phyloP scores from a whole-genome alignment of 2,113 vertebrate species.

The Microcebus lehilahytsara region DNA sequence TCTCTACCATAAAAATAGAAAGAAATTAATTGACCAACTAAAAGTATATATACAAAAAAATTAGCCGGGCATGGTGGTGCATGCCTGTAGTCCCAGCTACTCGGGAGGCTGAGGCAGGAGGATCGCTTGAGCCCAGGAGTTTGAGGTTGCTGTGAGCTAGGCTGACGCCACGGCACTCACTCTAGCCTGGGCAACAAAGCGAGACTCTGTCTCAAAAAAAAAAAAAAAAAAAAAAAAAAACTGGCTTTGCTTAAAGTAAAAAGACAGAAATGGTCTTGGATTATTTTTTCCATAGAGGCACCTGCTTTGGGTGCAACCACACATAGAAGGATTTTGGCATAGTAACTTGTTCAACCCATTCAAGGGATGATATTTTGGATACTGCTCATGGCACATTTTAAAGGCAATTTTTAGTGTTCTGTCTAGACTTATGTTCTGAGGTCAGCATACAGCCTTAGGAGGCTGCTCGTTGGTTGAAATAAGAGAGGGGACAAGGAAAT shows the following conservation, averaged over 20 bases:
- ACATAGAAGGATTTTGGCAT: constrained; percentile 57
- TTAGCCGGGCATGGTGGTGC: no score
- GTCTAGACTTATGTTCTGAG: constrained; percentile 72
- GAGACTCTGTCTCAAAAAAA: no score
- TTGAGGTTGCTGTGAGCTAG: no score
- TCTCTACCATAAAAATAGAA: no score
- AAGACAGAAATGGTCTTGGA: constrained; percentile 54
- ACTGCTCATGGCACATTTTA: constrained; percentile 61
- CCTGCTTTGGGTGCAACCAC: constrained; percentile 68
- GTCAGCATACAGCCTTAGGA: constrained; percentile 38
- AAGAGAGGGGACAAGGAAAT: constrained; percentile 51
- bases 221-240: no score
- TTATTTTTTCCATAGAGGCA: constrained; percentile 70
- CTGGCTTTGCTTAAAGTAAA: constrained; percentile 60
- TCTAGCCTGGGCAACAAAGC: no score
- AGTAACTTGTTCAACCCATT: constrained; percentile 43
- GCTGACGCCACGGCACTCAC: no score
- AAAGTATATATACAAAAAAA: no score
- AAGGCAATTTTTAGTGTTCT: constrained; percentile 68
- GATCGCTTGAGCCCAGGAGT: no score
- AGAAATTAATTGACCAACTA: no score
- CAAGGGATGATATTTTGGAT: constrained; percentile 71
- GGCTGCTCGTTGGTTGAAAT: constrained; percentile 45
- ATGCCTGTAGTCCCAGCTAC: no score
- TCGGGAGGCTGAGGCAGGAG: no score